Base-by-base conservation (phyloP, 30 jellyfish, hydroid and myxozoan species). In the Morbakka virulenta region DNA sequence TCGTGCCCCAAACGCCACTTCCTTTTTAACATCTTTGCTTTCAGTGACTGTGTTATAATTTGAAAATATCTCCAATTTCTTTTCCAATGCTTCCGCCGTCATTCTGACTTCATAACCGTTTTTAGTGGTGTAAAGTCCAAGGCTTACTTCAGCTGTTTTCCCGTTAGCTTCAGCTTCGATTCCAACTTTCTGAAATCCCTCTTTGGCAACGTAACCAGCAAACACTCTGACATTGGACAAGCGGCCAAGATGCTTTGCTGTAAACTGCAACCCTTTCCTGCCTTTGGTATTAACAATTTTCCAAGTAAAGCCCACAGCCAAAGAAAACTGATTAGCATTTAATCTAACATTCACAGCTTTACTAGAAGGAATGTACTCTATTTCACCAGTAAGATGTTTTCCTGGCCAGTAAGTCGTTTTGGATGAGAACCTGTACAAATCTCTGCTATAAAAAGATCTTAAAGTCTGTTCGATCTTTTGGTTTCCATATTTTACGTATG, bases 401-500 rank as follows among this genome's bases (percentile, higher is more conserved):
- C 67, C 86, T 6, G 99, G 99, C 75, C 66, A 86, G 87, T 93
- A 93, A 2, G 77, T 69, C 30, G 99, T 93, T 50, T 85, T 77
- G 85, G 87, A 62, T 67, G 76, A 85, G 29, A 87, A 50, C 78
- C 83, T 82, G 75, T 67, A 69, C 3, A 69, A 30, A 20, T 88
- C 53, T 36, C 33, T 88, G 33, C 83, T 83, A 29, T 82, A 68
- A 22, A 89, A 79, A 79, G 77, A 63, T 72, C 79, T 89, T 17
- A 91, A 25, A 32, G 62, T 83, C 84, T 87, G 93, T 76, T 86
- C 83, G 80, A 93, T 76, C 64, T 81, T 93, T 88, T 93, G 86
- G 68, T 93, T 17, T 6, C 57, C 99, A 57, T 93, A 93, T 41
- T 78, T 90, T 27, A 96, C 84, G 34, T 86, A 51, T 32, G 69